phyloP scores from a whole-genome alignment of 2,113 vertebrate species.

The Arizona elegans region DNA sequence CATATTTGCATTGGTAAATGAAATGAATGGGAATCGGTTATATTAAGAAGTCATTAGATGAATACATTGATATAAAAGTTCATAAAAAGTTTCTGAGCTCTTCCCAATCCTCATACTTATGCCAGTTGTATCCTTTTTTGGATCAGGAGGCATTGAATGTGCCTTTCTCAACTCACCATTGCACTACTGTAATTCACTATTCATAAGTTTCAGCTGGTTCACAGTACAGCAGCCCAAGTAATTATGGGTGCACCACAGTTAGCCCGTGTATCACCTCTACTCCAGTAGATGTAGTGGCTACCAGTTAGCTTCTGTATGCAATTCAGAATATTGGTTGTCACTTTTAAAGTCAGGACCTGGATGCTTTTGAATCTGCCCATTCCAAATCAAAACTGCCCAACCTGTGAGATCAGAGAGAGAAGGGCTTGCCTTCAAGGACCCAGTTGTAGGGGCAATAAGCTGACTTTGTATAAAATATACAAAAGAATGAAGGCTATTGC shows the following conservation, averaged over 20 bases:
- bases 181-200: background rate
- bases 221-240: background rate
- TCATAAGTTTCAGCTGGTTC: background rate
- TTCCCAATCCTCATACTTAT: background rate
- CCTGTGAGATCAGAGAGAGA: background rate
- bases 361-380: background rate
- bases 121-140: background rate
- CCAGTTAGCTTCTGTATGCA: background rate
- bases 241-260: background rate
- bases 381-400: background rate
- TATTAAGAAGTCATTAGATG: background rate
- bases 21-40: background rate
- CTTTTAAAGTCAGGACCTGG: background rate
- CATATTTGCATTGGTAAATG: background rate
- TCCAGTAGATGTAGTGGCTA: background rate
- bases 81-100: background rate
- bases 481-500: too few species aligned
- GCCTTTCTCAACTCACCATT: background rate
- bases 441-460: too few species aligned
- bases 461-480: too few species aligned
- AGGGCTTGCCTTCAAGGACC: background rate
- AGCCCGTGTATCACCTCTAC: background rate
- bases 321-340: background rate
- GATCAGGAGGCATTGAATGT: background rate
- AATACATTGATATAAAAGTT: background rate